phyloP scores from a whole-genome alignment of 2,888 invertebrate genomes.

The Leptinotarsa peninsularis region DNA sequence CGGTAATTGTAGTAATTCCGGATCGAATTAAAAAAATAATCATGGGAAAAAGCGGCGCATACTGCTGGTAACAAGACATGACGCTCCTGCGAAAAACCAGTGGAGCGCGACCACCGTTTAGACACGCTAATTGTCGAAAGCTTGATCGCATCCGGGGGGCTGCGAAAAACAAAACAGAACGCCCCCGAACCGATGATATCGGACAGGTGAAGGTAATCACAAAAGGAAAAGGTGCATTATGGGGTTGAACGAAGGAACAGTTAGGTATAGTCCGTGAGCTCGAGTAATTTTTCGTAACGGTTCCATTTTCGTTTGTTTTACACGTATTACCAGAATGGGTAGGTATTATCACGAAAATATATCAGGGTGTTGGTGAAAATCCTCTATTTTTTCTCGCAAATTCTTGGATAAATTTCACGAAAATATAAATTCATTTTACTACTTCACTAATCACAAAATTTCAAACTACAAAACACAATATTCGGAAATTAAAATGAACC shows the following conservation, averaged over 20 bases:
- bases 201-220: slow-evolving; percentile 46
- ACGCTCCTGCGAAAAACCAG: slow-evolving; percentile 29
- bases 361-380: no score
- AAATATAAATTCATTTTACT: no score
- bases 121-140: slow-evolving; percentile 57
- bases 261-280: slow-evolving; percentile 4
- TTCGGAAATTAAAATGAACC: no score
- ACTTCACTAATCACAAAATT: no score
- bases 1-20: not conserved
- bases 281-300: not conserved
- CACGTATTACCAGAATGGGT: not conserved
- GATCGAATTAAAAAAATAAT: slow-evolving; percentile 18
- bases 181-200: slow-evolving; percentile 32
- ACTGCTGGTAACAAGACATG: slow-evolving; percentile 30
- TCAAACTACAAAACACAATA: no score
- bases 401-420: no score
- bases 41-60: slow-evolving; percentile 36
- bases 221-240: slow-evolving; percentile 24
- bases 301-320: no score
- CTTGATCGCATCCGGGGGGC: slow-evolving; percentile 49
- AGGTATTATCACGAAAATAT: not conserved
- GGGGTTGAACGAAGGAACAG: slow-evolving; percentile 8
- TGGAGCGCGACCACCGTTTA: slow-evolving; percentile 57
- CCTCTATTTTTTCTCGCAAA: no score
- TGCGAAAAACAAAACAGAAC: slow-evolving; percentile 25